These are phyloP conservation scores for Drosophila kambysellisi DNA, from an alignment of 2,888 invertebrate species.

Conservation along the genomic window DNA sequence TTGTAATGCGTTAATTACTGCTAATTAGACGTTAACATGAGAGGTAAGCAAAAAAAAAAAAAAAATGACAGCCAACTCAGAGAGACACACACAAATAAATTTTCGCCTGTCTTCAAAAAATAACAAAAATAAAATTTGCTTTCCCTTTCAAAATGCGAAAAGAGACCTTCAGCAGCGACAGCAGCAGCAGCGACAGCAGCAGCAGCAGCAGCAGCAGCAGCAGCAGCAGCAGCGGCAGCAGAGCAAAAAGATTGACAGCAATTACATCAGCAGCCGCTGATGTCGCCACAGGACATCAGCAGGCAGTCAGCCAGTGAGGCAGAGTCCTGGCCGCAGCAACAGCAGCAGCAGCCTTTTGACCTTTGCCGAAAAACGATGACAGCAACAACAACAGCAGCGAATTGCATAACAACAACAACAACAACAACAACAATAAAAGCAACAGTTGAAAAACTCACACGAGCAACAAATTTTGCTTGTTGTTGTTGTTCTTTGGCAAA, in stretches of 20 bases:
- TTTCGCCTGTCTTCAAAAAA: slow-evolving; percentile 25
- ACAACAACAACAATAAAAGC: slow-evolving; percentile 28
- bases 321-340: slow-evolving; percentile 25
- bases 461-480: slow-evolving; percentile 14
- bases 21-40: slow-evolving; percentile 73
- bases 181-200: slow-evolving; percentile 1
- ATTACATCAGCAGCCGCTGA: slow-evolving; percentile 57
- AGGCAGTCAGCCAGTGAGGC: slow-evolving; percentile 25
- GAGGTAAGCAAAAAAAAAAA: slow-evolving; percentile 12
- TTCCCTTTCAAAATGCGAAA: slow-evolving; percentile 59
- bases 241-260: slow-evolving; percentile 66
- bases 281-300: slow-evolving; percentile 57
- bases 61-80: slow-evolving; percentile 12
- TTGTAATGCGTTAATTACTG: slow-evolving; percentile 74
- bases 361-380: slow-evolving; percentile 57
- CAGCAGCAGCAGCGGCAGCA: slow-evolving; percentile 10
- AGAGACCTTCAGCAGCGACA: slow-evolving; percentile 14
- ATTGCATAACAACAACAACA: slow-evolving; percentile 48
- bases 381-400: slow-evolving; percentile 23
- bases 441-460: slow-evolving; percentile 58
- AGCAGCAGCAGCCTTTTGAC: slow-evolving; percentile 53
- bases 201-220: slow-evolving; percentile 7
- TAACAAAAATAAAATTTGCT: slow-evolving; percentile 33
- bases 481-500: slow-evolving; percentile 21
- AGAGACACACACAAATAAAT: slow-evolving; percentile 21